phyloP scores from a whole-genome alignment of 1,140 invertebrate species.

The Penaeus vannamei region DNA sequence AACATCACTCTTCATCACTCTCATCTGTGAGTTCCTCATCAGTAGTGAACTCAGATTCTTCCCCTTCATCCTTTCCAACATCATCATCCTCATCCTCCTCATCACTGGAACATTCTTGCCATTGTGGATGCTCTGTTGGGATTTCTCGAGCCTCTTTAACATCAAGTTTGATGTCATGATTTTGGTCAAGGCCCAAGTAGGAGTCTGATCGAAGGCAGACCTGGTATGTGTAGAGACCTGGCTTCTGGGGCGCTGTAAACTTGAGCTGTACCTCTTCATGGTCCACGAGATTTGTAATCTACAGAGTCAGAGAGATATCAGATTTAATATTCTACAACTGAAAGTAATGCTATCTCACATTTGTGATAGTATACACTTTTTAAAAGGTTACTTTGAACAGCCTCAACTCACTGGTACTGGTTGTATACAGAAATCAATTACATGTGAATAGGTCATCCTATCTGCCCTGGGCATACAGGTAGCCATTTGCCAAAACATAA shows the following conservation, averaged over 20 bases:
- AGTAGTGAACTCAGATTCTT: conserved; percentile 69
- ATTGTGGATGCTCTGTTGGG: conserved; percentile 93
- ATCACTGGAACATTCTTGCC: conserved; percentile 91
- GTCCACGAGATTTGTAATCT: conserved; percentile 81
- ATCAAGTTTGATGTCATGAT: conserved; percentile 94
- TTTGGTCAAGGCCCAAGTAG: conserved; percentile 92
- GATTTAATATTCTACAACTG: conserved; percentile 18
- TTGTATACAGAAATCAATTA: too few relatives aligned
- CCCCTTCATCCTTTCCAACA: conserved; percentile 72
- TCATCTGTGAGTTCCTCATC: conserved; percentile 69
- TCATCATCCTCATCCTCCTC: conserved; percentile 83
- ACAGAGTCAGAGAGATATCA: not conserved
- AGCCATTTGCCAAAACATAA: too few relatives aligned
- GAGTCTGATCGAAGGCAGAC: conserved; percentile 96
- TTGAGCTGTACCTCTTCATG: conserved; percentile 91
- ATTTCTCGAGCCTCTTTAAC: conserved; percentile 94
- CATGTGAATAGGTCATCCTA: too few relatives aligned
- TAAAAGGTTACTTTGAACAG: too few relatives aligned
- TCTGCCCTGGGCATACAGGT: too few relatives aligned
- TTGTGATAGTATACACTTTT: not conserved
- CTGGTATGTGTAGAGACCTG: conserved; percentile 93
- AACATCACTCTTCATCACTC: conserved; percentile 60
- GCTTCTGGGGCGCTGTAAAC: conserved; percentile 95
- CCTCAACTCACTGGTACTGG: too few relatives aligned
- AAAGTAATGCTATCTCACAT: not conserved